Evolutionary conservation across 1,140 invertebrate species (phyloP), one percentile per base, ranked within the genome.

Genomic region (Drosophila subobscura): DNA sequence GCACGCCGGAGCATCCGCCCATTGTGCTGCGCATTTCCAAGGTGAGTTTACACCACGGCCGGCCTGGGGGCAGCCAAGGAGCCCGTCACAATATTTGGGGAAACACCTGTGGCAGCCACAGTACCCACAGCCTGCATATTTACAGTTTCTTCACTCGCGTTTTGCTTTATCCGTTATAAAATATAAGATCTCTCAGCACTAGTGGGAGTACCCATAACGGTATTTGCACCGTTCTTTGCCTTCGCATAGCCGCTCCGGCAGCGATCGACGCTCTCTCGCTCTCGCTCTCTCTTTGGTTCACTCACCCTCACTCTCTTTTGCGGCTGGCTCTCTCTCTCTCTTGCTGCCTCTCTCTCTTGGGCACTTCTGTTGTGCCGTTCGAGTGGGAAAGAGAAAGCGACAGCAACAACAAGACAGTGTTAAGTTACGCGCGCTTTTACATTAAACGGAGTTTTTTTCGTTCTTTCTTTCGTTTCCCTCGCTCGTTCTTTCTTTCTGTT

Each of bases 11-110:
- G 37, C 91, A 91, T 88, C 93, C 93, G 60, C 93, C 93, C 41
- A 94, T 94, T 73, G 93, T 94, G 46, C 78, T 94, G 6, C 92
- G 93, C 79, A 94, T 94, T 92, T 94, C 93, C 41, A 94, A 94
- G 90, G 91, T 92, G 73, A 84, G 67, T 78, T 8, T 53, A 3
- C 1, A 37, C 10, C 8, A n/a, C n/a, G n/a, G n/a, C n/a, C n/a
- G n/a, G n/a, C n/a, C n/a, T n/a, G n/a, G n/a, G n/a, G n/a, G n/a
- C n/a, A n/a, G n/a, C n/a, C 16, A 20, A 20, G 16, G 16, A 20
- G 16, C 1, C 16, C 16, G 16, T 20, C 16, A 1, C 0, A 20
- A 20, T 20, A 20, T 20, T 20, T 20, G 16, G 1, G 16, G 16
- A 20, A 29, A 29, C 27, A 29, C 27, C 27, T 29, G 27, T 29